Base-by-base conservation (phyloP, 2,797 vertebrate species). In the Otus scops region DNA sequence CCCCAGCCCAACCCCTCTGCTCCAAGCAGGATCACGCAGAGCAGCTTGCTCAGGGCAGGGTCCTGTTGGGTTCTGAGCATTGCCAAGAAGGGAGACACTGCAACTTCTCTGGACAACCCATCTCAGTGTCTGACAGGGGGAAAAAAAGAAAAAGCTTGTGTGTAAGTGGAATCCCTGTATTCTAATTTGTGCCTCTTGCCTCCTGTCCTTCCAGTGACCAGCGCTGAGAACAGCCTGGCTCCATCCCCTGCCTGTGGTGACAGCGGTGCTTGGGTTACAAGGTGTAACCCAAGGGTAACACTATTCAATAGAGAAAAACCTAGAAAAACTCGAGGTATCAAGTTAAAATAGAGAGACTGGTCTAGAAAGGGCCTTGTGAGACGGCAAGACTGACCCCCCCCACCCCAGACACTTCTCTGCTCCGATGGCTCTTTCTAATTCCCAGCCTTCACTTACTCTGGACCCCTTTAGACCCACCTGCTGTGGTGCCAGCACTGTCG, bases 61-160 rank as follows among this genome's bases (percentile, higher is more conserved):
- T 19, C 27, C 76, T 1, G 26, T 1, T 7, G 57, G 63, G 43
- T 19, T 54, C 10, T 11, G 78, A 47, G 59, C 21, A 17, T 41
- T 7, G 0, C 21, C 21, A 3, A 3, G 57, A 81, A 9, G 24
- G 2, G 27, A n/a, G 38, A 18, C 12, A 5, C 8, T 8, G 2
- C 19, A 7, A 0, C 2, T 30, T 11, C 36, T 3, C n/a, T 2
- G 47, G 30, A 19, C 38, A 50, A 11, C 20, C 7, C 4, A 1
- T 13, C 15, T 27, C 41, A 3, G 32, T 3, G 4, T 10, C 11
- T 6, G 43, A 1, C 11, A 65, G 59, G 34, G 5, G 3, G 3
- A 5, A 21, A 3, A 17, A 4, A 4, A 2, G 9, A 34, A 59
- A 39, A 39, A 2, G 3, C 2, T 30, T 10, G 26, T 1, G 13